Percentiles rank a stretch among this genome's conserved stretches.
These are phyloP conservation scores for Agelaius tricolor DNA, from an alignment of 2,113 vertebrate genomes.

Conservation along the genomic window DNA sequence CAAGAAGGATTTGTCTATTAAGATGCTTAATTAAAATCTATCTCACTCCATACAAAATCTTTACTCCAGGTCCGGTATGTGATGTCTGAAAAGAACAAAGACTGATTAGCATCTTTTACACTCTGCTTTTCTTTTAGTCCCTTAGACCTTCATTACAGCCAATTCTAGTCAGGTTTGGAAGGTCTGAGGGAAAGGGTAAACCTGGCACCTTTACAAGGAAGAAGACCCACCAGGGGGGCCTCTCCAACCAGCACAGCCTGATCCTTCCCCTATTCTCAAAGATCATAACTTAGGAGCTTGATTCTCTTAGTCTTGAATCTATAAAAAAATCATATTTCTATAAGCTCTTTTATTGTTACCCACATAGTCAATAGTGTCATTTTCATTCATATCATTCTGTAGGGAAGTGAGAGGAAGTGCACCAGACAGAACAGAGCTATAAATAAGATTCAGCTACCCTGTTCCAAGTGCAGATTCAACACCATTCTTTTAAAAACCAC, in stretches of 20 bases:
- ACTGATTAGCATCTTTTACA: constrained; percentile 57
- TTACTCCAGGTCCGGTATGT: constrained; percentile 64
- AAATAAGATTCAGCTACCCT: constrained; percentile 69
- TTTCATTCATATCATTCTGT: constrained; percentile 76
- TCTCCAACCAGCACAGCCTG: constrained; percentile 2
- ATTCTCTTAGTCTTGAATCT: constrained; percentile 51
- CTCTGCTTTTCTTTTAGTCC: constrained; percentile 44
- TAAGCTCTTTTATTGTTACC: constrained; percentile 75
- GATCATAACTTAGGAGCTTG: constrained; percentile 58
- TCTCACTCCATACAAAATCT: constrained; percentile 48
- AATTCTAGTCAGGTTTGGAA: neutral
- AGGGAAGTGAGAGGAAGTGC: constrained; percentile 74
- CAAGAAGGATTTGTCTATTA: constrained; percentile 77
- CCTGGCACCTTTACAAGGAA: neutral
- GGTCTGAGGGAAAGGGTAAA: neutral
- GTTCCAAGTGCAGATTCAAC: constrained; percentile 58
- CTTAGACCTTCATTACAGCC: neutral
- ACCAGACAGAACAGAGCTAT: constrained; percentile 73
- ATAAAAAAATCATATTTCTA: constrained; percentile 77
- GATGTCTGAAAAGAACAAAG: constrained; percentile 69
- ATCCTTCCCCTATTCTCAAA: neutral
- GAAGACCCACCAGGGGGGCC: constrained; percentile 10
- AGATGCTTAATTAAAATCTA: constrained; percentile 82
- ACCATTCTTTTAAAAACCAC: constrained; percentile 52
- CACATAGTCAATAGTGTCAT: constrained; percentile 73